Percentiles rank a stretch among this genome's conserved stretches.
Evolutionary conservation across 2,797 vertebrate genomes (phyloP).

Genomic region (Pteronotus mesoamericanus): DNA sequence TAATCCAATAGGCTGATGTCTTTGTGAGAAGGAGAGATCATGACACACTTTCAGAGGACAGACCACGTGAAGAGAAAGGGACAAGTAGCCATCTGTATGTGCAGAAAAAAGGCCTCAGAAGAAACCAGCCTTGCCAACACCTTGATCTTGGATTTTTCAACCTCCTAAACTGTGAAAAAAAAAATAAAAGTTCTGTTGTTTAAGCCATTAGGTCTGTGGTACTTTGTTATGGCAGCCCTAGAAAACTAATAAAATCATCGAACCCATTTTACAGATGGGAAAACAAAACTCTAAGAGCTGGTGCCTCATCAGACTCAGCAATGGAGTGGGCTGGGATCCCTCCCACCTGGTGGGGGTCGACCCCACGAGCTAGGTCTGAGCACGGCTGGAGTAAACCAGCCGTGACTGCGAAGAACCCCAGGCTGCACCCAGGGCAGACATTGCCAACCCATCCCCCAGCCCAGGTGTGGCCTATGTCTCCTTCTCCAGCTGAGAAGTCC

Average conservation of each 20-base stretch:
- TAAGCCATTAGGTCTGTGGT: not conserved
- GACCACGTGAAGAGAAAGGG: not conserved
- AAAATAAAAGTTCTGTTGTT: not conserved
- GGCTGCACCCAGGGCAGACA: not conserved
- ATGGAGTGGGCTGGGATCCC: not conserved
- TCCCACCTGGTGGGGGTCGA: not conserved
- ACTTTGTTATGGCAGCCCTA: not conserved
- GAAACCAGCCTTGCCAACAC: not conserved
- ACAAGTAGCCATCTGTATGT: fast-evolving
- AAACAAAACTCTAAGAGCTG: not conserved
- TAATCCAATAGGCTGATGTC: fast-evolving
- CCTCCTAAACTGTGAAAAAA: not conserved
- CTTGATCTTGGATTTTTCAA: not conserved
- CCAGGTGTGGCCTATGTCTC: not conserved
- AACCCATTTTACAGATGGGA: not conserved
- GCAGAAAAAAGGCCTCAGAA: not conserved
- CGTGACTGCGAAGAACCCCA: not conserved
- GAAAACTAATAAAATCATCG: not conserved
- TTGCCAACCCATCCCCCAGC: not conserved
- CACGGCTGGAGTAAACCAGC: not conserved
- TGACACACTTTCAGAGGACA: not conserved
- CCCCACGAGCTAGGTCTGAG: not conserved
- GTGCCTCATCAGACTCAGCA: not conserved
- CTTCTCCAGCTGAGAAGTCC: not conserved
- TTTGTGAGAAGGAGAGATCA: not conserved